Base-by-base conservation (phyloP, 1,140 invertebrate genomes). In the Orchesella cincta region DNA sequence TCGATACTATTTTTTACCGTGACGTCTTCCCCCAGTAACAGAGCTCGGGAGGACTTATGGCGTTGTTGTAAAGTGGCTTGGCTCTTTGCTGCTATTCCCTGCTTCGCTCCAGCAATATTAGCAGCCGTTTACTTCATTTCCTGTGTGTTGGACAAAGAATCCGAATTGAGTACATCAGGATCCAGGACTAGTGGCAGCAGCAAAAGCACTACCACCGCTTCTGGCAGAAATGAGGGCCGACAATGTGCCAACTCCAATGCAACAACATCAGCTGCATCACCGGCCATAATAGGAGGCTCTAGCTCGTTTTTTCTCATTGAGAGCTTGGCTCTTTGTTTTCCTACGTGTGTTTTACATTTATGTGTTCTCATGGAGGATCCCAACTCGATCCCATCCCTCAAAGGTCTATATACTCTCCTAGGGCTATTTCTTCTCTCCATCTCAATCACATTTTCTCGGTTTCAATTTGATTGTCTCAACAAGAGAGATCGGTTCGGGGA, bases 401-500 rank as follows among this genome's bases (percentile, higher is more conserved):
- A 78, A 36, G 77, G 81, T 76, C 0, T 28, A 2, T 46, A 70
- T 18, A 70, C 77, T n/a, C 29, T 72, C 16, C 36, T 74, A 23
- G 77, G 79, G 20, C 26, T 80, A n/a, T 31, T 57, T 0, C 31
- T 79, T 23, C 34, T 62, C 12, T 75, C 75, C 0, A 18, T 77
- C 20, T 76, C 72, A 0, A 76, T 82, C 8, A 70, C 81, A 28
- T 79, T 79, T 73, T 73, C 78, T 14, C 26, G 81, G 31, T 67
- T 80, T 51, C 79, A 79, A 12, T 80, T 52, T 39, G 81, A 82
- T 62, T 23, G 28, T 26, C 62, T 54, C 8, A 14, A 62, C 18
- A 77, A 75, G 51, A 46, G 16, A 5, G 79, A 77, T 34, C 57
- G 79, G 36, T 82, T 80, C 34, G 81, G 79, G 5, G 26, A 75